Percentiles rank a stretch among this genome's conserved stretches.
These are phyloP conservation scores for Nothocercus julius DNA, from an alignment of 2,113 vertebrate species.

Conservation along the genomic window DNA sequence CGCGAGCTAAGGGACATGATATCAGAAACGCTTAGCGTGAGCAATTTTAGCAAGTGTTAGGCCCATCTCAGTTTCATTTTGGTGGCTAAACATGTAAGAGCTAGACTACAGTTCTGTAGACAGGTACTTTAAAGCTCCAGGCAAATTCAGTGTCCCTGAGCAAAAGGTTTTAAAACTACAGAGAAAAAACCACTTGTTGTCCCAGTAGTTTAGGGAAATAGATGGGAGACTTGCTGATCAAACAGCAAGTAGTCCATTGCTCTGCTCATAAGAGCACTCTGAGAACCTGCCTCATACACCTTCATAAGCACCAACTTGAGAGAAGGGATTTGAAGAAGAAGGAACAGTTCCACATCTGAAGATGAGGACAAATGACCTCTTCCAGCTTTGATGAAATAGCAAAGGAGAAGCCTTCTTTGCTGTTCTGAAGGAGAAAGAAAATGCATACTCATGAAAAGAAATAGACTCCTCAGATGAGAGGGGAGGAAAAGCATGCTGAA, in stretches of 20 bases:
- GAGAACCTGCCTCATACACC: neutral
- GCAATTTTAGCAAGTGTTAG: rapidly evolving
- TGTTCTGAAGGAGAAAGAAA: neutral
- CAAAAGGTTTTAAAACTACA: neutral
- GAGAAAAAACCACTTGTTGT: neutral
- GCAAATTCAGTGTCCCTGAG: neutral
- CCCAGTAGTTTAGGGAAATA: neutral
- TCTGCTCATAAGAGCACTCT: neutral
- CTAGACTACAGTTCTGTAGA: neutral
- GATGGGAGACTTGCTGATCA: neutral
- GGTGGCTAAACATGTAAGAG: neutral
- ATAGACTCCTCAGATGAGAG: rapidly evolving
- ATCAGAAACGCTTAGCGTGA: neutral
- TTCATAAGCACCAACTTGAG: rapidly evolving
- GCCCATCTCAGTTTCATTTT: neutral
- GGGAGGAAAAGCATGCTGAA: neutral
- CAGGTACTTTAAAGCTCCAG: neutral
- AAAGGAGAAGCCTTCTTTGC: neutral
- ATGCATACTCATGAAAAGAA: rapidly evolving
- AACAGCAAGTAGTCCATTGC: neutral
- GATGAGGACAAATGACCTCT: neutral
- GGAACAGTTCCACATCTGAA: neutral
- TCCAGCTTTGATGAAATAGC: neutral
- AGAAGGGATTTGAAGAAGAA: neutral
- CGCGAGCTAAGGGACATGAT: rapidly evolving